Percentiles rank a stretch among this genome's conserved stretches.
Conservation (phyloP, 2,797 vertebrate species). For the Distichodus sexfasciatus region DNA sequence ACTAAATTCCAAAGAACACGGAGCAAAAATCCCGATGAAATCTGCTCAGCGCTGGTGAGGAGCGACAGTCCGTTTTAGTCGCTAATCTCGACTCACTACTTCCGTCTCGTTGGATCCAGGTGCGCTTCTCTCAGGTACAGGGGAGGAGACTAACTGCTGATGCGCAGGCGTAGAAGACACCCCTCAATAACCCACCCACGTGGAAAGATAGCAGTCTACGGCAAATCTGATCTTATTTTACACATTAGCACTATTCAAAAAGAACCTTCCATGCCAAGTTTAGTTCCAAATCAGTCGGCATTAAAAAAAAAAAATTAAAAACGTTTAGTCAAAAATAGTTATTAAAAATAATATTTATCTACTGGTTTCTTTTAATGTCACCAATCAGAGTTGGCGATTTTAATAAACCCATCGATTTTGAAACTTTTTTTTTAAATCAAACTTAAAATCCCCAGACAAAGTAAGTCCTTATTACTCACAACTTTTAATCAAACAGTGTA, state of each 20-base stretch:
- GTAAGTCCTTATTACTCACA: too few relatives aligned
- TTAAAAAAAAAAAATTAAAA: conserved; percentile 48
- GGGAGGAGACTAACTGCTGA: conserved; percentile 49
- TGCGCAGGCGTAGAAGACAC: conserved; percentile 65
- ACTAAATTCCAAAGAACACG: neutral
- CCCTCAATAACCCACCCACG: conserved; percentile 39
- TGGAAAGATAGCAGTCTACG: neutral
- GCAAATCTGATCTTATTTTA: neutral
- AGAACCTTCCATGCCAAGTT: neutral
- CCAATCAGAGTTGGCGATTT: too few relatives aligned
- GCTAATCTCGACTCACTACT: conserved; percentile 57
- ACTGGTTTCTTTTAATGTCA: too few relatives aligned
- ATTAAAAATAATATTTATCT: too few relatives aligned
- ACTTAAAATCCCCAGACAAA: too few relatives aligned
- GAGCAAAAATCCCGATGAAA: neutral
- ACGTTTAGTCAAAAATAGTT: too few relatives aligned
- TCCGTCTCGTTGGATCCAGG: conserved; percentile 82
- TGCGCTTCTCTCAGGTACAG: conserved; percentile 75
- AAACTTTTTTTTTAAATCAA: too few relatives aligned
- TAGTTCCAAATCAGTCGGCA: conserved; percentile 42
- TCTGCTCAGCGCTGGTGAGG: neutral
- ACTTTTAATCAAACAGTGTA: too few relatives aligned
- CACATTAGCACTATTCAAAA: neutral
- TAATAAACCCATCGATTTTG: too few relatives aligned
- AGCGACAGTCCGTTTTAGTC: neutral